A percentile compares a stretch with the other conserved stretches of the same genome.
These are phyloP conservation scores for Tringa solitaria DNA, from an alignment of 2,113 vertebrate genomes.

Conservation along the genomic window DNA sequence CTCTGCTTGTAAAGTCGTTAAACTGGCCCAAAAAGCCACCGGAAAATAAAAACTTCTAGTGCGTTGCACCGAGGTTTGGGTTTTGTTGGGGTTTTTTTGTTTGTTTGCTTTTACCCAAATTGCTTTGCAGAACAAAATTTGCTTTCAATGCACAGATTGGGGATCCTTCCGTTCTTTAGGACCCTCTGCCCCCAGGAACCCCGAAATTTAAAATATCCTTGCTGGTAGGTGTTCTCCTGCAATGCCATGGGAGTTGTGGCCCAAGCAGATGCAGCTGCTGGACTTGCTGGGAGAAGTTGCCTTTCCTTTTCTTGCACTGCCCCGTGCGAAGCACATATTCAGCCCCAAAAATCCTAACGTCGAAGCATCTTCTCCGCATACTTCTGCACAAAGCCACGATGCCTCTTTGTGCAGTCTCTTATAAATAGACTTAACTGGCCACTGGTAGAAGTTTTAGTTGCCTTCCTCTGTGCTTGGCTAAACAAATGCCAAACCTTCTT, in stretches of 20 bases:
- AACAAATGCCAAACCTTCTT: slow-evolving; percentile 52
- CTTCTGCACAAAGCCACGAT: neutral
- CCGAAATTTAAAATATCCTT: neutral
- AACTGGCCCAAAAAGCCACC: neutral
- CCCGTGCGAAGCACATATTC: neutral
- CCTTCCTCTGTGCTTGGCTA: slow-evolving; percentile 10
- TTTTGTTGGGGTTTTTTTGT: no score
- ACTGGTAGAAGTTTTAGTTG: neutral
- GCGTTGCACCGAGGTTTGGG: neutral
- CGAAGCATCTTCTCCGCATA: neutral
- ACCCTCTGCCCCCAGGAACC: neutral
- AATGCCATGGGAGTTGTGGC: neutral
- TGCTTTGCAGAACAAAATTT: neutral
- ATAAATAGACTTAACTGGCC: neutral
- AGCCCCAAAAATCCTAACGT: neutral
- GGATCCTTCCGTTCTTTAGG: neutral
- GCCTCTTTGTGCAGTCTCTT: neutral
- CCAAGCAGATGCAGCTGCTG: neutral
- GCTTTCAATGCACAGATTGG: neutral
- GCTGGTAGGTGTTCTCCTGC: neutral
- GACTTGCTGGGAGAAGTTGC: neutral
- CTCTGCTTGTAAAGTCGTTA: neutral
- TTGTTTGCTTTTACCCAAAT: neutral
- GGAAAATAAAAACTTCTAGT: neutral
- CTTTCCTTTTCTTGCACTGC: neutral